Percentiles rank a stretch among this genome's conserved stretches.
Evolutionary conservation across 2,113 vertebrate genomes (phyloP).

Genomic region (Notothenia rossii): DNA sequence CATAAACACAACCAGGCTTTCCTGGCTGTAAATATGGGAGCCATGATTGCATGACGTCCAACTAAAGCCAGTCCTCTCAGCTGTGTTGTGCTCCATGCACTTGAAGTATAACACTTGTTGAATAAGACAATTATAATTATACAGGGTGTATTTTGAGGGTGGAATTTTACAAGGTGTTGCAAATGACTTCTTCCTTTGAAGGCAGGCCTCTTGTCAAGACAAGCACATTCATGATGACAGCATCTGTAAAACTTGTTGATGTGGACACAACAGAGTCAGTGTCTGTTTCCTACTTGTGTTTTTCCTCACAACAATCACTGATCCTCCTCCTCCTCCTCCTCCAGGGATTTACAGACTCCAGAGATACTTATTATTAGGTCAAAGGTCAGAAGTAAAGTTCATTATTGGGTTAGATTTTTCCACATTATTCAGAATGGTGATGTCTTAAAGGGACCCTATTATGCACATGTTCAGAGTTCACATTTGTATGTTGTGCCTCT

Average conservation of each 20-base stretch:
- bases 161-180: conserved; percentile 41
- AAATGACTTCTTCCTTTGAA: neutral
- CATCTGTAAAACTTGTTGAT: neutral
- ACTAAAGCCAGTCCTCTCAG: conserved; percentile 28
- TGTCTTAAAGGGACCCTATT: neutral
- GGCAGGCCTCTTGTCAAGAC: conserved; percentile 1
- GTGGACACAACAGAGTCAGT: conserved; percentile 19
- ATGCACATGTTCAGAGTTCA: too few relatives aligned
- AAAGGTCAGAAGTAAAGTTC: neutral
- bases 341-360: neutral
- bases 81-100: conserved; percentile 33
- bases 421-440: neutral
- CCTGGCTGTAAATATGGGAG: conserved; percentile 42
- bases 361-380: too few relatives aligned
- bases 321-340: neutral
- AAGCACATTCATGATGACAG: conserved; percentile 7
- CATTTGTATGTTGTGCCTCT: too few relatives aligned
- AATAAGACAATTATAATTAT: neutral
- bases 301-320: neutral
- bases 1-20: conserved; percentile 22
- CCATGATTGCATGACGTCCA: conserved; percentile 25
- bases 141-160: neutral
- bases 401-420: neutral
- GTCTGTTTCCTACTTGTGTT: conserved; percentile 4
- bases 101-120: neutral